phyloP scores from a whole-genome alignment of 2,888 invertebrate species.

The Tenthredo mesomela region DNA sequence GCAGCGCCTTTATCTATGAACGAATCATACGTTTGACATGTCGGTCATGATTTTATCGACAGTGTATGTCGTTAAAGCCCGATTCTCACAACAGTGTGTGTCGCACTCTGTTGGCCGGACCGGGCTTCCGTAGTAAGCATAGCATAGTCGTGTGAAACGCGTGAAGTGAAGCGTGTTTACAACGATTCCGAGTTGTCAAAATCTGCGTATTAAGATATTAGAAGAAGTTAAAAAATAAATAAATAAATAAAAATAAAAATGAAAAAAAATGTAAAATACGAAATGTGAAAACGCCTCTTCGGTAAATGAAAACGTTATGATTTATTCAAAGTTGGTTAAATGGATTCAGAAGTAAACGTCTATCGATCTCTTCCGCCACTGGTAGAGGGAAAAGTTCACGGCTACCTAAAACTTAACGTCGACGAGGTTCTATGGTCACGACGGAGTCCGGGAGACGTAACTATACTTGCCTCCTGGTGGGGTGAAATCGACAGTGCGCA shows the following conservation, averaged over 20 bases:
- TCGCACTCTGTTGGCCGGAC: too few species aligned
- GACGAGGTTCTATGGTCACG: conserved; percentile 73
- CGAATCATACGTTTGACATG: too few species aligned
- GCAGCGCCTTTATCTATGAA: too few species aligned
- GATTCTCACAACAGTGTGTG: too few species aligned
- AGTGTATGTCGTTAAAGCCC: too few species aligned
- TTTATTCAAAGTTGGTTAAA: conserved; percentile 58
- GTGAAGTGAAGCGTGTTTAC: conserved; percentile 27
- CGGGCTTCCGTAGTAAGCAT: background rate
- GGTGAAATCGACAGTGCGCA: conserved; percentile 72
- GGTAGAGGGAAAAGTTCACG: conserved; percentile 74
- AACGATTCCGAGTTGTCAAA: conserved; percentile 11
- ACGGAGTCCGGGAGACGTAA: conserved; percentile 69
- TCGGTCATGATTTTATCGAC: too few species aligned
- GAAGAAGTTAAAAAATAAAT: too few species aligned
- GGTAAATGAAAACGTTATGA: conserved; percentile 36
- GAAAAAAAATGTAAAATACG: background rate
- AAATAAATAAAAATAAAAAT: too few species aligned
- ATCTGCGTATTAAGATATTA: background rate
- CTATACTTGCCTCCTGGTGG: conserved; percentile 74
- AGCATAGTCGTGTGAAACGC: background rate
- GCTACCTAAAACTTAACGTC: conserved; percentile 71
- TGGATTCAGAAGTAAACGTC: conserved; percentile 67
- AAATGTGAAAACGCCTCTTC: background rate
- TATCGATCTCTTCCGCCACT: conserved; percentile 73